Base-by-base conservation (phyloP, 2,888 invertebrate genomes). In the Tenthredo mesomela region DNA sequence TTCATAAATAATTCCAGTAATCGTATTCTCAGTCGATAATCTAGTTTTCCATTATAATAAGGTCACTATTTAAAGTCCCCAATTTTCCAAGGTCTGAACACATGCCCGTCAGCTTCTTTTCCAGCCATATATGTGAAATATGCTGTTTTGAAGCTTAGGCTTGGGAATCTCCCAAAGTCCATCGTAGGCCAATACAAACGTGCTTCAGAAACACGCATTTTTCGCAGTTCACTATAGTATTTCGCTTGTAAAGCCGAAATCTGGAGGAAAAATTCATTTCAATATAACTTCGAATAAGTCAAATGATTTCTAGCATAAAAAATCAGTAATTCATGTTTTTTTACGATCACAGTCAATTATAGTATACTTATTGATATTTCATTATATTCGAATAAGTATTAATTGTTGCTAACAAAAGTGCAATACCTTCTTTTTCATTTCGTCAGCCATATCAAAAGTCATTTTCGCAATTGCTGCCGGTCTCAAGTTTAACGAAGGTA, bases 111-210 rank as follows among this genome's bases (percentile, higher is more conserved):
- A 5, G 87, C 86, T 86, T 92, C 92, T 86, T 90, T 91, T 29
- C 87, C 84, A 1, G 92, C 87, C 86, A 91, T 86, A 82, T 93
- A 93, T 0, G 91, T 89, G 75, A 93, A 93, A 86, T 88, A 93
- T 10, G 91, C 89, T 86, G 86, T 85, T 77, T 93, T 93, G 80
- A 92, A 93, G 2, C 88, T 88, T 1, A 86, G 33, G 18, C 88
- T 88, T 0, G 92, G 92, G 84, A 90, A 91, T 85, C 89, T 92
- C 71, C 89, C 89, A 82, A 88, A 90, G 54, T 92, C 89, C 91
- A 92, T 91, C 0, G 89, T 86, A 47, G 85, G 86, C 93, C 93
- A 93, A 88, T 89, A 88, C 0, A 84, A 61, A 21, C 88, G 88
- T 0, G 90, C 86, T 47, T 88, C 85, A 18, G 88, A 77, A 7